Evolutionary conservation across 2,888 invertebrate genomes (phyloP).

Genomic region (Nineta flava): DNA sequence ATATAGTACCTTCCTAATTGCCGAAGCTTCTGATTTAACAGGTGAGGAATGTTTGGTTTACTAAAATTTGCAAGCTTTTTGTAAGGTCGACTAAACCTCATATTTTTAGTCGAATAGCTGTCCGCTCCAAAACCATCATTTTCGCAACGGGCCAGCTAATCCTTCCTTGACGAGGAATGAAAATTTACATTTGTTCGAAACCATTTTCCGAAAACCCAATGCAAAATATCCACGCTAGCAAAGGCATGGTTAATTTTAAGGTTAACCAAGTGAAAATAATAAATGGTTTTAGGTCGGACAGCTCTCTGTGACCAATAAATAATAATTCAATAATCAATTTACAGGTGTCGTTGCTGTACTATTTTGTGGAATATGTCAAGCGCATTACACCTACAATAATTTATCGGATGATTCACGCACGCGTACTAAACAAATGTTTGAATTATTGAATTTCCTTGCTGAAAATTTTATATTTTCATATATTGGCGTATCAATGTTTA

Average conservation of each 20-base stretch:
- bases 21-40: slow-evolving; percentile 91
- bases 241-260: neutral
- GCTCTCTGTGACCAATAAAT: too few species aligned
- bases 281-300: too few species aligned
- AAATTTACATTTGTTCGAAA: too few species aligned
- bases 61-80: neutral
- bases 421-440: slow-evolving; percentile 83
- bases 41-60: slow-evolving; percentile 35
- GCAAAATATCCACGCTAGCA: too few species aligned
- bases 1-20: slow-evolving; percentile 91
- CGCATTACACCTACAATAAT: slow-evolving; percentile 97
- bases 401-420: slow-evolving; percentile 72
- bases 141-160: too few species aligned
- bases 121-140: too few species aligned
- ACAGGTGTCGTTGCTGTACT: slow-evolving; percentile 88
- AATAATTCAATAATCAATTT: slow-evolving; percentile 9
- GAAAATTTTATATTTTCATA: slow-evolving; percentile 98
- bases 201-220: too few species aligned
- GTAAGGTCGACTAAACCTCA: neutral
- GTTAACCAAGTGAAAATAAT: slow-evolving; percentile 7
- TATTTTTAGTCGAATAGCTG: too few species aligned
- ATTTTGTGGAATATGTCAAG: slow-evolving; percentile 98
- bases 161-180: too few species aligned
- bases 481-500: slow-evolving; percentile 97
- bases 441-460: slow-evolving; percentile 86